Conservation (phyloP, 1,140 invertebrate genomes). For the Varroa destructor region DNA sequence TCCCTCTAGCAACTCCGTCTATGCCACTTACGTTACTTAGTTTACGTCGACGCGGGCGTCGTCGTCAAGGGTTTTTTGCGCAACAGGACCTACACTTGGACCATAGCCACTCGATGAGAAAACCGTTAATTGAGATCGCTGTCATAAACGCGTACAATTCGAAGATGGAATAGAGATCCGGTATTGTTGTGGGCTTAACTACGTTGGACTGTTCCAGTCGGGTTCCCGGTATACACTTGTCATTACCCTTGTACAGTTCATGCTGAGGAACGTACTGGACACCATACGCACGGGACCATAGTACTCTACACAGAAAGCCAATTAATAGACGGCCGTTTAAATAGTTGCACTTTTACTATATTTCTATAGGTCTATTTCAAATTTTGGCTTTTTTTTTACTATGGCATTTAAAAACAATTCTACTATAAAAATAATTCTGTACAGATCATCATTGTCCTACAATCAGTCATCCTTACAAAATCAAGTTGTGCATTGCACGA, state of each 20-base stretch:
- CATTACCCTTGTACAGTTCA: slow-evolving; percentile 7
- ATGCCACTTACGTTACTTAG: too few species aligned
- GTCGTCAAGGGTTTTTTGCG: too few species aligned
- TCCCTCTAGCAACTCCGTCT: too few species aligned
- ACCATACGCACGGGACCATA: not conserved
- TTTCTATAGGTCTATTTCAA: too few species aligned
- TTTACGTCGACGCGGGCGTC: too few species aligned
- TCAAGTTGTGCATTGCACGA: too few species aligned
- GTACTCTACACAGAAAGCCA: not conserved
- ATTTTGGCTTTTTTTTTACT: too few species aligned
- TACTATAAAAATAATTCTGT: too few species aligned
- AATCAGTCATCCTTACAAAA: too few species aligned
- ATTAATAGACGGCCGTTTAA: not conserved
- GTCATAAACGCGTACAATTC: not conserved
- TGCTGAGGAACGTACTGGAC: not conserved
- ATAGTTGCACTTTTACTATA: too few species aligned
- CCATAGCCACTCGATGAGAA: slow-evolving; percentile 1
- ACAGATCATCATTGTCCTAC: too few species aligned
- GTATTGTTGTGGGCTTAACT: not conserved
- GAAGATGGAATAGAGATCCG: slow-evolving; percentile 4
- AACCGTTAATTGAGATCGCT: not conserved
- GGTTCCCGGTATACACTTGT: not conserved
- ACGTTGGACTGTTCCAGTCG: slow-evolving; percentile 1
- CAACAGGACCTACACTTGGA: not conserved
- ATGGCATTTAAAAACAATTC: too few species aligned